Base-by-base conservation (phyloP, 2,888 invertebrate genomes). In the Gryllus longicercus region DNA sequence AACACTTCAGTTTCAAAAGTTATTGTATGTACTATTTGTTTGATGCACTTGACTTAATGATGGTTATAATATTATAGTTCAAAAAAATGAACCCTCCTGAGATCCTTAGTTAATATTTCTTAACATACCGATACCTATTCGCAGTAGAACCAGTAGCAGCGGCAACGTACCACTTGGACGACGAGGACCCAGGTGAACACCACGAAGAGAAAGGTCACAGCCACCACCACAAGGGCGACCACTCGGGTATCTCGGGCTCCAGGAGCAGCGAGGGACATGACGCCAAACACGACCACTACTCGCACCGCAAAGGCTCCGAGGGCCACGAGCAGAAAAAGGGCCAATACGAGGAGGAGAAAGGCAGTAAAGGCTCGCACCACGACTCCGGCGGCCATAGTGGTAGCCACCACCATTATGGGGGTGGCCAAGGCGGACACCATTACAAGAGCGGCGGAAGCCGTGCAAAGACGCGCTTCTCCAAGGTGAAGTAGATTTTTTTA, bases 301-400 rank as follows among this genome's bases (percentile, higher is more conserved):
- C 14, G n/a, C 63, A 63, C n/a, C 63, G n/a, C 63, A 81, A 78
- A 75, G 82, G 82, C 8, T 78, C 81, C 25, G 21, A 50, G 10
- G 82, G 80, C 16, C 79, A 82, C 23, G 80, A 82, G 76, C 38
- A 63, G 74, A 77, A 80, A 14, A 77, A 77, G 77, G 78, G 75
- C n/a, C 51, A 82, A 11, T 74, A 81, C 50, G 79, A 79, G 14
- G 82, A 82, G 75, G 77, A 51, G 4, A 80, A 79, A 18, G 82
- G 82, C 21, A 80, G 76, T 21, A 50, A 79, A 16, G 25, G 49
- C 25, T 50, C 76, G 5, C 63, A 80, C 51, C 79, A 82, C 74
- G 77, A 79, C 75, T 76, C 75, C 21, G 82, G 75, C 3, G 51
- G 25, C 10, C 78, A 81, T 2, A 79, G 81, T 11, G 76, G 77